Base-by-base conservation (phyloP, 2,888 invertebrate genomes). In the Ophion obscuratus region DNA sequence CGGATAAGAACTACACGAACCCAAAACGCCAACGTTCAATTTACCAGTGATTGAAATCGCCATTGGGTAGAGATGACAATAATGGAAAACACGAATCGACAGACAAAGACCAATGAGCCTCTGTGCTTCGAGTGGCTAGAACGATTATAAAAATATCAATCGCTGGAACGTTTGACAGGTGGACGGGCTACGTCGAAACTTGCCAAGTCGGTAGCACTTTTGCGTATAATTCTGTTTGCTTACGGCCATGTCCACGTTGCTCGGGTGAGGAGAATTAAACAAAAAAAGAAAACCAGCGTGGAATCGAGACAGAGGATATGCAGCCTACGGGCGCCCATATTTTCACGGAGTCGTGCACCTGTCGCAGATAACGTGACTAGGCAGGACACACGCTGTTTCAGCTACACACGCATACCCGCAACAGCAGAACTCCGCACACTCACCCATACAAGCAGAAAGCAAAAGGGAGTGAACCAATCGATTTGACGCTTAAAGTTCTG, bases 311-410 rank as follows among this genome's bases (percentile, higher is more conserved):
- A 77, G 74, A 81, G 83, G 83, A 86, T 84, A 84, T 83, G 81
- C 84, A 67, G 78, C 75, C 86, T 84, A 87, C 78, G 83, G 87
- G 88, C 84, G 86, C 89, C 88, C 88, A 89, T 89, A 89, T 91
- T 89, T 90, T 86, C 87, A 85, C 87, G 84, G 85, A 88, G 85
- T 70, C 71, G 87, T 85, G 84, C 91, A 91, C 91, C 91, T 91
- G 91, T 87, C 89, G 83, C 86, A 87, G 85, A 86, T 86, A 86
- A 86, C 81, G 86, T 84, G 84, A 84, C 86, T 86, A 81, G 86
- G 83, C 81, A 81, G 84, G 83, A 83, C 81, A 84, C 78, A 67
- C 74, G 78, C 53, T 68, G 74, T 73, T 71, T 71, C 67, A 66
- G 44, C 59, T 47, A 67, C 57, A 73, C 57, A 71, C 70, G 61